Evolutionary conservation across 2,113 vertebrate genomes (phyloP).

Genomic region (Lampris incognitus): DNA sequence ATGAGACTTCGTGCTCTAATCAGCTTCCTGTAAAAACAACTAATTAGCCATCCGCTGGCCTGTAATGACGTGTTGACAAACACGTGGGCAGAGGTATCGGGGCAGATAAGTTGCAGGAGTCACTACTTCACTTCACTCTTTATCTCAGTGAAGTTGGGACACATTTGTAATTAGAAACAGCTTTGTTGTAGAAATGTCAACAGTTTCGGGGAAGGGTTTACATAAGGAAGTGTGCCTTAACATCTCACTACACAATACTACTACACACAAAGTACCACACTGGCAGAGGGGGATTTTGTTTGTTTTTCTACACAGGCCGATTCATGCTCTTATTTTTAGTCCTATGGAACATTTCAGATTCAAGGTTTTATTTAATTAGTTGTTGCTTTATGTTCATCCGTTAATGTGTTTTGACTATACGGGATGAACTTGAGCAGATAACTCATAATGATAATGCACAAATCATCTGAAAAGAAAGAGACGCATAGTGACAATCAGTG

Average conservation of each 20-base stretch:
- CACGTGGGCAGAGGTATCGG: constrained; percentile 71
- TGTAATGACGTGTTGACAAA: constrained; percentile 86
- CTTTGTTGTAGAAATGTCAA: constrained; percentile 71
- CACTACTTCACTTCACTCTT: constrained; percentile 67
- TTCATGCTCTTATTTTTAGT: constrained; percentile 4
- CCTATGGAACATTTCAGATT: constrained; percentile 30
- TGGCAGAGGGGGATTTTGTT: background rate
- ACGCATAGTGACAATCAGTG: background rate
- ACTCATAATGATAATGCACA: constrained; percentile 25
- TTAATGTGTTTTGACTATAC: constrained; percentile 19
- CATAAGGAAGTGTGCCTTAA: constrained; percentile 56
- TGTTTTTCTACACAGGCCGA: background rate
- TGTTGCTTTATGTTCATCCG: constrained; percentile 20
- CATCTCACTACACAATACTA: constrained; percentile 27
- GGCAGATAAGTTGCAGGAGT: constrained; percentile 69
- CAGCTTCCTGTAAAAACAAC: constrained; percentile 75
- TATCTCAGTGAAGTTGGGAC: constrained; percentile 69
- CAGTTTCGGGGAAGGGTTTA: constrained; percentile 39
- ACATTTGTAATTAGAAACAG: constrained; percentile 78
- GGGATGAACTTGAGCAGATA: constrained; percentile 38
- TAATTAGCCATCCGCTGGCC: constrained; percentile 74
- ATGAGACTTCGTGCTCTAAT: constrained; percentile 76
- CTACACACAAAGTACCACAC: background rate
- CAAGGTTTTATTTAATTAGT: constrained; percentile 55
- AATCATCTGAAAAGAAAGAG: constrained; percentile 22